These are phyloP conservation scores for Abramis brama DNA, from an alignment of 2,113 vertebrate species.

Conservation along the genomic window DNA sequence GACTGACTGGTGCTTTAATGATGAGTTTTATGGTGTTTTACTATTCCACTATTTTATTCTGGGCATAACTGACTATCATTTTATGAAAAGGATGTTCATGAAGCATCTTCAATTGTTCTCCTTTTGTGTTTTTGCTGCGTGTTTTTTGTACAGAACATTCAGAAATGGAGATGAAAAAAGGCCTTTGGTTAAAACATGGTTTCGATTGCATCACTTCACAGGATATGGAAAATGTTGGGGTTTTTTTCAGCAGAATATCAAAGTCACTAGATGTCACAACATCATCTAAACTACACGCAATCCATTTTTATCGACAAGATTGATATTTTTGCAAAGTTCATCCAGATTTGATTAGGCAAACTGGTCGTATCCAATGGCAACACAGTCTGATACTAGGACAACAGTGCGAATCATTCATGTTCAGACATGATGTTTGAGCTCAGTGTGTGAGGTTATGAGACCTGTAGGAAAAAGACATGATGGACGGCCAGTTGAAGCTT, in stretches of 20 bases:
- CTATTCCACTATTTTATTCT: no score
- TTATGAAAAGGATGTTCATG: neutral
- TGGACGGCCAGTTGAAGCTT: constrained; percentile 70
- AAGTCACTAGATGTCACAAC: neutral
- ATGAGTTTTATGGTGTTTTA: no score
- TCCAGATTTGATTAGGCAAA: constrained; percentile 41
- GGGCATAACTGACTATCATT: neutral
- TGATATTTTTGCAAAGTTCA: constrained; percentile 62
- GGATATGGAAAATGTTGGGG: neutral
- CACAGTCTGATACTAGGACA: neutral
- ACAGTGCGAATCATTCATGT: neutral
- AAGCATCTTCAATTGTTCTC: neutral
- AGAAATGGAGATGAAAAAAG: neutral
- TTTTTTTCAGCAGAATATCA: neutral
- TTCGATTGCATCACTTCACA: neutral
- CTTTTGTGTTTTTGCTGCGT: neutral
- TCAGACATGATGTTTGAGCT: neutral
- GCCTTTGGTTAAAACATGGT: neutral
- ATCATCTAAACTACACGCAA: constrained; percentile 15
- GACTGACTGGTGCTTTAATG: no score
- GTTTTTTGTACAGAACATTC: neutral
- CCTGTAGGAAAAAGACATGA: constrained; percentile 52
- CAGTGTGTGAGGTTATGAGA: neutral
- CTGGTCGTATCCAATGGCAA: constrained; percentile 30
- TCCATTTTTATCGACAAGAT: constrained; percentile 58